Evolutionary conservation across 1,140 invertebrate species (phyloP).

Genomic region (Micrasema longulum): DNA sequence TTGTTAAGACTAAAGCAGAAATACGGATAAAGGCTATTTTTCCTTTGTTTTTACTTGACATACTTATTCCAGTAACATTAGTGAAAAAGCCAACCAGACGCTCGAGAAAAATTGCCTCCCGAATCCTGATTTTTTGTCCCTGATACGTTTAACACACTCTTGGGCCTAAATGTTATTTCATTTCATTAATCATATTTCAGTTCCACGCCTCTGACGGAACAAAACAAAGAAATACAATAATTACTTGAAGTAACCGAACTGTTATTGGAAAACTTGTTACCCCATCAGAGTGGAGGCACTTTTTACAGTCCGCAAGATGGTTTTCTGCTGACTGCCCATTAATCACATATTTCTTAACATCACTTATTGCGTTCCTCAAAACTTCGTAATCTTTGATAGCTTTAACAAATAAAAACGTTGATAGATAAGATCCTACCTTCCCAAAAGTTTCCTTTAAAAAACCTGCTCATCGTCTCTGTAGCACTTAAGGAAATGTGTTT

Average conservation of each 20-base stretch:
- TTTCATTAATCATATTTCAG: constrained; percentile 8
- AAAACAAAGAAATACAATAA: constrained; percentile 18
- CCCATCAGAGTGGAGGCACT: neutral
- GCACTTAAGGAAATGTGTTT: too few species aligned
- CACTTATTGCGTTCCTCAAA: constrained; percentile 10
- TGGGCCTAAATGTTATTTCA: neutral
- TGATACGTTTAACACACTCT: neutral
- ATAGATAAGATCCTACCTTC: too few species aligned
- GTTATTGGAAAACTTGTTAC: constrained; percentile 15
- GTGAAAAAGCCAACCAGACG: too few species aligned
- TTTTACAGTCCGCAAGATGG: constrained; percentile 14
- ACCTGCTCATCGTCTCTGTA: too few species aligned
- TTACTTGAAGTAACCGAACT: constrained; percentile 6
- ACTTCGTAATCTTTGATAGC: constrained; percentile 4
- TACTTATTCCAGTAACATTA: too few species aligned
- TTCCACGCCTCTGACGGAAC: neutral
- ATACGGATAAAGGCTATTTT: too few species aligned
- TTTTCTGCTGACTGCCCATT: constrained; percentile 2
- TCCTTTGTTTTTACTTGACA: too few species aligned
- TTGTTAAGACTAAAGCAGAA: too few species aligned
- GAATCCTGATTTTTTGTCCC: too few species aligned
- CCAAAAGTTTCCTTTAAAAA: too few species aligned
- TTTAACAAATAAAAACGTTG: too few species aligned
- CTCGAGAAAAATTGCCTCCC: too few species aligned
- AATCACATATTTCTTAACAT: constrained; percentile 26